phyloP scores from a whole-genome alignment of 2,797 vertebrate genomes.

The Lacerta bilineata region DNA sequence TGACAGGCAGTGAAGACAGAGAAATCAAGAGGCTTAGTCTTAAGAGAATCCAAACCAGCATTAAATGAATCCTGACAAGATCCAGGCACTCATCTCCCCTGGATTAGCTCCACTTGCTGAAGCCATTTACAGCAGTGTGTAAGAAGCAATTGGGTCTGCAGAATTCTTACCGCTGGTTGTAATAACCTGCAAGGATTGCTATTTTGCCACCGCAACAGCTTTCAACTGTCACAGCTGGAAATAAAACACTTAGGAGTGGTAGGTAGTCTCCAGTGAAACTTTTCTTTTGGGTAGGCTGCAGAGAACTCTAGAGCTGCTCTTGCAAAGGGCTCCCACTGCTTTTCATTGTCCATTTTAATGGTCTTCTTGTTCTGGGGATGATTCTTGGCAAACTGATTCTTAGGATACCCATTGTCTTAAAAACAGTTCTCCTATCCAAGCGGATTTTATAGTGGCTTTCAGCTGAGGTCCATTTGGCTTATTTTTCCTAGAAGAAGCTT shows the following conservation, averaged over 20 bases:
- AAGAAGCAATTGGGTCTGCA: constrained; percentile 44
- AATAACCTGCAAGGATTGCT: constrained; percentile 2
- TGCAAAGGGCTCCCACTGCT: neutral
- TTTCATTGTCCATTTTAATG: neutral
- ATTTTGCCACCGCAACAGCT: constrained; percentile 1
- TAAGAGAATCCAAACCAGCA: constrained; percentile 72
- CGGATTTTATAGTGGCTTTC: no score
- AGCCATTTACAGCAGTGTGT: constrained; percentile 63
- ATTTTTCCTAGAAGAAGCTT: no score
- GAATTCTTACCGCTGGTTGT: constrained; percentile 44
- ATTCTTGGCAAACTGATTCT: neutral
- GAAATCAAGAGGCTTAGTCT: constrained; percentile 57
- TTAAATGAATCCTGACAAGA: constrained; percentile 70
- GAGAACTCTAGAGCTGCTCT: rapidly evolving
- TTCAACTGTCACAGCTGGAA: neutral
- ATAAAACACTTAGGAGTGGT: neutral
- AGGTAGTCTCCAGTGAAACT: neutral
- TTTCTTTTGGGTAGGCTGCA: rapidly evolving
- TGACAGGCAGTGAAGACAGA: constrained; percentile 62
- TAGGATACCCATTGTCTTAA: rapidly evolving
- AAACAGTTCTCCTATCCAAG: neutral
- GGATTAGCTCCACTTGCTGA: constrained; percentile 58
- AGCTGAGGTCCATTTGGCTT: no score
- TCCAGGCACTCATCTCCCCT: constrained; percentile 57
- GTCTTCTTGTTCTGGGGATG: rapidly evolving